These are phyloP conservation scores for Pollimyrus isidori DNA, from an alignment of 2,113 vertebrate species.

Conservation along the genomic window DNA sequence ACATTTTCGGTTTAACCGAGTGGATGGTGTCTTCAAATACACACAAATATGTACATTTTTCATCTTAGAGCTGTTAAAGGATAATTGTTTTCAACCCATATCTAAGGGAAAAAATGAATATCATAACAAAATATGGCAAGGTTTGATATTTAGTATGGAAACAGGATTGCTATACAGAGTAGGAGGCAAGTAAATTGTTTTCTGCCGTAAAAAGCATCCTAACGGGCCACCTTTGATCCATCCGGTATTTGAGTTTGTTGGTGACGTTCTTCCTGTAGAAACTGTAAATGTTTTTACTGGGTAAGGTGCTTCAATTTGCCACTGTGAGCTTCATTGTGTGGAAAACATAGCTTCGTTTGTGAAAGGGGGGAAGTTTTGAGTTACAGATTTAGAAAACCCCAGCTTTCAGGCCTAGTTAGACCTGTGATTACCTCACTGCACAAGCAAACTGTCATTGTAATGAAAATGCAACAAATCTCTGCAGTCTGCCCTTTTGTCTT, in stretches of 20 bases:
- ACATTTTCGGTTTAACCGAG: not conserved
- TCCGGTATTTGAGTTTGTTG: slow-evolving; percentile 24
- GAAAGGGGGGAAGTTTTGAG: slow-evolving; percentile 34
- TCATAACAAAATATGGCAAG: not conserved
- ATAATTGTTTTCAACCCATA: not conserved
- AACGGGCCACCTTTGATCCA: not conserved
- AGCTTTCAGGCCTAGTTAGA: slow-evolving; percentile 57
- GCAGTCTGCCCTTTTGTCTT: slow-evolving; percentile 49
- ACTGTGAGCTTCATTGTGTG: slow-evolving; percentile 47
- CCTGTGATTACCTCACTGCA: slow-evolving; percentile 51
- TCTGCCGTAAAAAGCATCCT: not conserved
- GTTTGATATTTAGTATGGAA: not conserved
- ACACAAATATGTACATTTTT: not conserved
- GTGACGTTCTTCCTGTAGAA: slow-evolving; percentile 34
- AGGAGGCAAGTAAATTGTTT: not conserved
- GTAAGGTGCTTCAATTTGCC: slow-evolving; percentile 42
- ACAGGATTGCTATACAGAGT: not conserved
- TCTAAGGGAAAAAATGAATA: not conserved
- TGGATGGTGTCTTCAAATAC: not conserved
- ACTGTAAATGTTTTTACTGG: slow-evolving; percentile 39
- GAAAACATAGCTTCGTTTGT: slow-evolving; percentile 49
- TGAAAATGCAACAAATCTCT: slow-evolving; percentile 65
- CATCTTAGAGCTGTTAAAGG: not conserved
- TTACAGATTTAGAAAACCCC: slow-evolving; percentile 55
- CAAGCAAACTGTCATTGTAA: slow-evolving; percentile 47